Evolutionary conservation across 2,888 invertebrate species (phyloP), one percentile per base, ranked within the genome.

Genomic region (Schrankia costaestrigalis): DNA sequence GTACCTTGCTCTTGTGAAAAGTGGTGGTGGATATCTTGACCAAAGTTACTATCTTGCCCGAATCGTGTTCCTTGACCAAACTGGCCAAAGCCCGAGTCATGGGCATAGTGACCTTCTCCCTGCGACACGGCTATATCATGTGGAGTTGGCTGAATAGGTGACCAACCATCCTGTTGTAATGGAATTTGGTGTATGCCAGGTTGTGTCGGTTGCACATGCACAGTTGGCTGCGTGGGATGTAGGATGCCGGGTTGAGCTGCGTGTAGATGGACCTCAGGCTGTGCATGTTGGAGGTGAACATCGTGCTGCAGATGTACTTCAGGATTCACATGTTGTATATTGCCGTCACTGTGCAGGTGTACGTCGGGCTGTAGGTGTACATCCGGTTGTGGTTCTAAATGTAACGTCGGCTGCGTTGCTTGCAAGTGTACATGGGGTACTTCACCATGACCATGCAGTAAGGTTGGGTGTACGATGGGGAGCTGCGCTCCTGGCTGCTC

Each of bases 141-240:
- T 2, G 72, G 55, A 11, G 76, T 73, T 0, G 73, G 21, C 1
- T 76, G 66, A n/a, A 86, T 77, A 2, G 86, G 86, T 1, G 84
- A 76, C 86, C 86, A 86, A 3, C 85, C 86, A 8, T 83, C 70
- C 45, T 78, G 75, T 19, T 85, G 84, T n/a, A 56, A 30, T 0
- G 56, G 33, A n/a, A 77, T 35, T 1, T 70, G 56, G 12, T 68
- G 71, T 4, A 65, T 38, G 0, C 58, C 43, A 1, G 70, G 63
- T 22, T 73, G 73, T 15, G 69, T 59, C 8, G 55, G 48, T 6
- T 60, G 60, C 14, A 51, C 19, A 17, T 57, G 43, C 5, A 42
- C 22, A n/a, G 47, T 59, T 21, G 36, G 30, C 25, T 45, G 52
- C 33, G 46, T 58, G 13, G 46, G 58, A 24, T 34, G 38, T 5